Evolutionary conservation across 2,113 vertebrate genomes (phyloP), one percentile per base, ranked within the genome.

Genomic region (Anas platyrhynchos): DNA sequence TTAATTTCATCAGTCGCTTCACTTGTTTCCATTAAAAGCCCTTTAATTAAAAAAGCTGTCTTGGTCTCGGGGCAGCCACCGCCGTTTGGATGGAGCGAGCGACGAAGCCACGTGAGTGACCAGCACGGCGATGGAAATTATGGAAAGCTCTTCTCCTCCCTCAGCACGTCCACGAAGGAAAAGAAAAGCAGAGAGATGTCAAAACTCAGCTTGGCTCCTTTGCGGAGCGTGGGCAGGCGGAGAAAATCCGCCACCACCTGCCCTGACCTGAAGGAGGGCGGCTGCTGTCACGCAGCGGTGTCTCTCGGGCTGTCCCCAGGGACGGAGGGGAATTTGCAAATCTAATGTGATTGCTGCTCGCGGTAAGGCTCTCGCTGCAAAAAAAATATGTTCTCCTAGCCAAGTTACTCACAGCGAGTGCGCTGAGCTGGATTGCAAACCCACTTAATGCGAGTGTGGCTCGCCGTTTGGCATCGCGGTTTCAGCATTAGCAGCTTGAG

Each of bases 1-100:
- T 63, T 91, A 27, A 89, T 95, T 94, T 89, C 82, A 85, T 79
- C 82, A 71, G 63, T 91, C 84, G 55, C 36, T 96, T 87, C 63
- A 41, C 26, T 7, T 83, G 75, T 82, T 91, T 87, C 87, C 91
- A 88, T 95, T 89, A 91, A 92, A 91, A 11, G 11, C 54, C 41
- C 5, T 52, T 91, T 94, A 92, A 95, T 96, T 93, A 86, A 32
- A 89, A 46, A 26, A 25, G 14, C 31, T 66, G 54, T 87, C 85
- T 83, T 5, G 0, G 86, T 89, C 80, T 87, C 18, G 1, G 26
- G 21, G 65, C 58, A 44, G 9, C 69, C 36, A 11, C 16, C 71
- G 50, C 34, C 7, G 0, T 69, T 67, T n/a, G 41, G 43, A 87
- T 71, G 72, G 55, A 59, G 66, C 11, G 87, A 72, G 59, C 68